Evolutionary conservation across 2,888 invertebrate species (phyloP), one percentile per base, ranked within the genome.

Genomic region (Lasioglossum marginatum): DNA sequence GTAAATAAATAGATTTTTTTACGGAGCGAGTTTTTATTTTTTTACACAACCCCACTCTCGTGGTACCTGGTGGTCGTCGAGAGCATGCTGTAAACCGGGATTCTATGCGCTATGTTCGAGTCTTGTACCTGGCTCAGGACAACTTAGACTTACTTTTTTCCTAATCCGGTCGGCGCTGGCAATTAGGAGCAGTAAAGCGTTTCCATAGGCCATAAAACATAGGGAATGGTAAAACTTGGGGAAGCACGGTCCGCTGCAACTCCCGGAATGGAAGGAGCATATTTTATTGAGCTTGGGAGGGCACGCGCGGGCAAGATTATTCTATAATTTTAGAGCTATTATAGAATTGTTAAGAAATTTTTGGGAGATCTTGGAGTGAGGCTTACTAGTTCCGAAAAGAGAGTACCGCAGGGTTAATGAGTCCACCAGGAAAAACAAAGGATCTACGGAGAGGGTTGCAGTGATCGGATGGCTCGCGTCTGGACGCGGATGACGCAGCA

Each of bases 401-500:
- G 5, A 6, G 5, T 31, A n/a, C n/a, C 63, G 31, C 31, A 31
- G 63, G 63, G 63, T 63, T 68, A 37, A 52, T 45, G 73, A 52
- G 45, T 71, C 19, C 75, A 71, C 77, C 66, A 78, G 77, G 81
- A 81, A 83, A 89, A 89, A 89, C 90, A 89, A 89, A 89, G 80
- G 77, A 60, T 77, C 40, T 63, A 40, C n/a, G 71, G 27, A 75
- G 57, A 72, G 70, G 31, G 34, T 52, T 31, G 40, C 34, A 81
- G 77, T 60, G 78, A 52, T 68, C 82, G 74, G 79, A 78, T 77
- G 86, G 87, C 86, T 83, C 83, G 85, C 81, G 87, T 88, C 86
- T 88, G 80, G 82, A 76, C 81, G 81, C 82, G 89, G 86, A 93
- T 94, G 94, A 94, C 94, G 91, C 92, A 93, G 94, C 94, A 93